These are phyloP conservation scores for Boulengeromyrus knoepffleri DNA, from an alignment of 2,113 vertebrate species.

Conservation along the genomic window DNA sequence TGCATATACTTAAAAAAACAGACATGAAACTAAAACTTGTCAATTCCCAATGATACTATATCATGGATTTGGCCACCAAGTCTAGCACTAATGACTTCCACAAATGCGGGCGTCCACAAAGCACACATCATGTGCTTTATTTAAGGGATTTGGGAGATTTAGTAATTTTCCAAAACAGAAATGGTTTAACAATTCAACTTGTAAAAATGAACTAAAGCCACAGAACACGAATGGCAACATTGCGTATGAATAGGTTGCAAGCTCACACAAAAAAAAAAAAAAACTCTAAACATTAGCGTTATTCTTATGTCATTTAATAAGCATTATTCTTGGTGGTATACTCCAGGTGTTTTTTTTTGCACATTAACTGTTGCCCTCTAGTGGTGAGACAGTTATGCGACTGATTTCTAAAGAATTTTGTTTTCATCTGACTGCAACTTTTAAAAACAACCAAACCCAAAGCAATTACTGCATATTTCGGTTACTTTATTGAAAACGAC, in stretches of 20 bases:
- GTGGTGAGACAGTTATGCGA: not conserved
- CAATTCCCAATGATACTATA: not conserved
- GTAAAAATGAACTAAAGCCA: not conserved
- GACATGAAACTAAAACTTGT: not conserved
- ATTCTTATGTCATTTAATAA: too few species aligned
- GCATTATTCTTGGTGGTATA: not conserved
- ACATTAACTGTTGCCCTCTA: slow-evolving; percentile 3
- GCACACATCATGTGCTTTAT: not conserved
- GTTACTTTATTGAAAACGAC: not conserved
- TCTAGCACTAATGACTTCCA: not conserved
- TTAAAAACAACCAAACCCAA: not conserved
- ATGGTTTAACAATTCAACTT: not conserved
- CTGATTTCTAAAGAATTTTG: not conserved
- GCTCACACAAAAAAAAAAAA: not conserved
- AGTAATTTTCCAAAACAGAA: not conserved
- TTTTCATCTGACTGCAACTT: not conserved
- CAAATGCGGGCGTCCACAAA: not conserved
- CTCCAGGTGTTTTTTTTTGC: not conserved
- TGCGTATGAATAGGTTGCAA: not conserved
- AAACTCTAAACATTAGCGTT: not conserved
- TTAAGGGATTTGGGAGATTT: not conserved
- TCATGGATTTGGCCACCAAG: not conserved
- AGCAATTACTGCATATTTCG: not conserved
- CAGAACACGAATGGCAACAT: not conserved
- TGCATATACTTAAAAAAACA: not conserved